Evolutionary conservation across 1,140 invertebrate species (phyloP).

Genomic region (Gryon sp.): DNA sequence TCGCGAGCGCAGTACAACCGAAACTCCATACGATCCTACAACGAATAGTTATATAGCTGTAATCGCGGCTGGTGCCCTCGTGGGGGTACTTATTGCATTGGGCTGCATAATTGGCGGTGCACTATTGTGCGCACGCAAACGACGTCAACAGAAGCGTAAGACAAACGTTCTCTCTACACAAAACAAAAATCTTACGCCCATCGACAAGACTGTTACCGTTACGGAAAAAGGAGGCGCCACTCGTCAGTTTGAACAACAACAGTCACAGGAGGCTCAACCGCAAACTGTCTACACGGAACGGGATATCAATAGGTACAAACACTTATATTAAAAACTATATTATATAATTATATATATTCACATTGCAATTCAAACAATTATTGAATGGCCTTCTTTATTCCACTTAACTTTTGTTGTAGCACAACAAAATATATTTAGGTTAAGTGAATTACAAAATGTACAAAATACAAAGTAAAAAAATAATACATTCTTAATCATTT

Average conservation of each 20-base stretch:
- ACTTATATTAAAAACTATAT: too few relatives aligned
- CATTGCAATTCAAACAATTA: too few relatives aligned
- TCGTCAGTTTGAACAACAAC: constrained; percentile 59
- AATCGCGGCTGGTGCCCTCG: constrained; percentile 71
- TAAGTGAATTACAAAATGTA: too few relatives aligned
- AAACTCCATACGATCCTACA: constrained; percentile 68
- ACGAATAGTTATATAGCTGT: constrained; percentile 70
- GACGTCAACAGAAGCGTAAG: constrained; percentile 69
- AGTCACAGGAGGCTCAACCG: constrained; percentile 43
- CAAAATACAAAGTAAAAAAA: too few relatives aligned
- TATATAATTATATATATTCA: too few relatives aligned
- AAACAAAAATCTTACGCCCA: constrained; percentile 69
- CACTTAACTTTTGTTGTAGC: too few relatives aligned
- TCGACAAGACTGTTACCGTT: constrained; percentile 63
- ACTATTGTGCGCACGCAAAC: constrained; percentile 69
- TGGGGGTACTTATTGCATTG: constrained; percentile 71
- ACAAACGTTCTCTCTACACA: constrained; percentile 68
- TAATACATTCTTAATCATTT: too few relatives aligned
- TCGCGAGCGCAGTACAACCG: constrained; percentile 69
- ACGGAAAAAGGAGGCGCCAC: constrained; percentile 58
- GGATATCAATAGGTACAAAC: constrained; percentile 62
- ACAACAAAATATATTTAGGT: too few relatives aligned
- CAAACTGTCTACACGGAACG: constrained; percentile 68
- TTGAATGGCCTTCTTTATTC: too few relatives aligned
- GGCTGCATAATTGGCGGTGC: constrained; percentile 71